Evolutionary conservation across 2,888 invertebrate species (phyloP), one percentile per base, ranked within the genome.

Genomic region (Melipona bicolor): DNA sequence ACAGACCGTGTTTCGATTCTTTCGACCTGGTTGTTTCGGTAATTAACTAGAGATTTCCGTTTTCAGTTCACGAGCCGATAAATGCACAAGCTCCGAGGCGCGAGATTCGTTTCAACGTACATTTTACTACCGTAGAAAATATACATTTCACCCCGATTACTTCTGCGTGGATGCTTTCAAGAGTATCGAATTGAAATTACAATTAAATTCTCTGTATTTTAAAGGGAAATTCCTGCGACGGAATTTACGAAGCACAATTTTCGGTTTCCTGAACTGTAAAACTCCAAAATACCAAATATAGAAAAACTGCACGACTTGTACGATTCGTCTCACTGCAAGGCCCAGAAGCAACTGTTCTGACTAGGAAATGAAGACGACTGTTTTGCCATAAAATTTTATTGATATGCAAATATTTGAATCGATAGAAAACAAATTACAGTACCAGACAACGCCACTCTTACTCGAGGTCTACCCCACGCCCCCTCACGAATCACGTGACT

Each of bases 11-110:
- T 62, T 61, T 67, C 82, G 67, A 62, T 75, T 54, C 43, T 24
- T 61, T 62, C n/a, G 36, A 36, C 17, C 32, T 11, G 65, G 13
- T 49, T 64, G 27, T 71, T 56, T 64, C 36, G 49, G n/a, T 73
- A 83, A 77, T 81, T 83, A 81, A 81, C 72, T 49, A 69, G 15
- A 36, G 36, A 73, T 50, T 21, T 50, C 64, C 11, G 17, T 52
- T 3, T 36, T 68, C 17, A 50, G 9, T 43, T 43, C 43, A 9
- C 43, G 17, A 2, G 3, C 65, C 5, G 11, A 21, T 32, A 32
- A 4, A 50, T 61, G 21, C 43, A n/a, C 17, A 13, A 13, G n/a
- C 17, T 5, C 13, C 70, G 6, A 5, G 4, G 43, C 15, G 17
- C 5, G 17, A n/a, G n/a, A n/a, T n/a, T 56, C 15, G 15, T 27